Conservation (phyloP, 2,113 vertebrate genomes). For the Gadus macrocephalus region DNA sequence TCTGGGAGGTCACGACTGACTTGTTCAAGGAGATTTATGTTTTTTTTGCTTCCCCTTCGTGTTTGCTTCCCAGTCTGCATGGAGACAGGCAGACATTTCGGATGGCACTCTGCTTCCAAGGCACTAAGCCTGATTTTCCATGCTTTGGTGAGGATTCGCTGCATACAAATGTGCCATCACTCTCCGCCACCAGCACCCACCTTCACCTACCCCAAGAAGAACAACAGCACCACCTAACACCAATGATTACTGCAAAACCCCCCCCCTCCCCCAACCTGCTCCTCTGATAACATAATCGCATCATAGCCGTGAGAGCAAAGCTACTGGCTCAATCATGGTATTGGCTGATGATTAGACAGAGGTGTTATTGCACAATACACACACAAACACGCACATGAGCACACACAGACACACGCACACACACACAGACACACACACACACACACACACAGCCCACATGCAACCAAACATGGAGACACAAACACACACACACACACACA, state of each 20-base stretch:
- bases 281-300: slow-evolving; percentile 25
- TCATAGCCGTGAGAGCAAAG: slow-evolving; percentile 17
- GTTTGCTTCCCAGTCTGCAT: no score
- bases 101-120: no score
- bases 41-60: no score
- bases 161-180: no score
- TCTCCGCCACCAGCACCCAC: background rate
- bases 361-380: background rate
- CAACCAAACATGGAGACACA: background rate
- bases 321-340: slow-evolving; percentile 35
- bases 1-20: no score
- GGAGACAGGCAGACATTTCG: no score
- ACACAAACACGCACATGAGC: slow-evolving; percentile 25
- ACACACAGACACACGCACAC: slow-evolving; percentile 25
- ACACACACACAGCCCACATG: background rate
- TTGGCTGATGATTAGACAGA: slow-evolving; percentile 41
- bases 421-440: slow-evolving; percentile 5
- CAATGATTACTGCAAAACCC: background rate
- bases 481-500: background rate
- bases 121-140: no score
- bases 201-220: background rate
- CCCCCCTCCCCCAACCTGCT: slow-evolving; percentile 20
- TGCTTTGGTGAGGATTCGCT: no score
- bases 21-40: no score
- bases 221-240: background rate